Evolutionary conservation across 2,888 invertebrate genomes (phyloP).

Genomic region (Pseudeuparius sepicola): DNA sequence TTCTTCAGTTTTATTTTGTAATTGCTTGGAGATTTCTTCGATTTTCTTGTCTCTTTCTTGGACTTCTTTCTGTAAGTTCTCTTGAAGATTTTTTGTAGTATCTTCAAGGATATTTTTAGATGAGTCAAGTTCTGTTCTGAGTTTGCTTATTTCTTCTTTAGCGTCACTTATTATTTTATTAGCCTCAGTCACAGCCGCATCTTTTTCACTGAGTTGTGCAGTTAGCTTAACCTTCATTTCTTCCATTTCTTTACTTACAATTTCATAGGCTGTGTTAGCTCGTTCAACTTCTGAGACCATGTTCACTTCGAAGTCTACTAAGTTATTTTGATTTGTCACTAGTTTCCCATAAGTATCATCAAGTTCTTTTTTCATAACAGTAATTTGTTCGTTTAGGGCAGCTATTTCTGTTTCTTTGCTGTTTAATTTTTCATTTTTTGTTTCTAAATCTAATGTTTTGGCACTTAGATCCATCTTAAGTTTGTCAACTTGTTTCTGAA

Average conservation of each 20-base stretch:
- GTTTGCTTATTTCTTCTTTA: constrained; percentile 23
- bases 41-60: constrained; percentile 18
- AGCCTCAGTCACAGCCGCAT: constrained; percentile 41
- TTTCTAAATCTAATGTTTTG: constrained; percentile 46
- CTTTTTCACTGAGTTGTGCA: constrained; percentile 29
- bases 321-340: no score
- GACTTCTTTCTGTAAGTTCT: constrained; percentile 17
- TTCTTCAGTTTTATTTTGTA: constrained; percentile 14
- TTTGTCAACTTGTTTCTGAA: constrained; percentile 32
- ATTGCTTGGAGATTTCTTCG: constrained; percentile 10
- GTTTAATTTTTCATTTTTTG: constrained; percentile 12
- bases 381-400: constrained; percentile 28
- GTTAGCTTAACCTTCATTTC: constrained; percentile 24
- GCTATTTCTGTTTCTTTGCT: constrained; percentile 11
- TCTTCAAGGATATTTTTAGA: constrained; percentile 21
- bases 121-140: constrained; percentile 25
- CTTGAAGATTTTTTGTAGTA: constrained; percentile 12
- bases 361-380: constrained; percentile 37
- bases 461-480: constrained; percentile 41
- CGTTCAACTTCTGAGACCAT: no score
- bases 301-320: no score
- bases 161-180: constrained; percentile 33
- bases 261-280: constrained; percentile 17
- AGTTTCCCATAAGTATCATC: no score
- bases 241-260: constrained; percentile 25